phyloP scores from a whole-genome alignment of 2,797 vertebrate species.

The Mormyrops boulengeri region DNA sequence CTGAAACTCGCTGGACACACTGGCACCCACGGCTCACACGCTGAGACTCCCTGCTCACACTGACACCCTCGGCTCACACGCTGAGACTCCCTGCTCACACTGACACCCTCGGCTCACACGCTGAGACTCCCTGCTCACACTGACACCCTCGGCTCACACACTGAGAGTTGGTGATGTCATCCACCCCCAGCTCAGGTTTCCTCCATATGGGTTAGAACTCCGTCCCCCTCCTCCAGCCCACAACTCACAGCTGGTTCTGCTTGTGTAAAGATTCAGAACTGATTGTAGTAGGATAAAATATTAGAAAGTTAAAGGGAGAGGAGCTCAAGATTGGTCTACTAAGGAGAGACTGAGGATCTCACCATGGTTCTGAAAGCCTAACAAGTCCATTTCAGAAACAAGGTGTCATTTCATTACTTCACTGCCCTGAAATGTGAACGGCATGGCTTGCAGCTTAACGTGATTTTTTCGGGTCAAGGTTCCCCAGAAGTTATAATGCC shows the following conservation, averaged over 20 bases:
- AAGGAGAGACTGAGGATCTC: neutral
- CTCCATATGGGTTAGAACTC: neutral
- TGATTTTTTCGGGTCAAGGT: neutral
- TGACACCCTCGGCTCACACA: neutral
- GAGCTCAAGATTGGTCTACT: neutral
- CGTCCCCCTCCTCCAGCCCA: neutral
- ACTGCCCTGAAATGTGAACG: neutral
- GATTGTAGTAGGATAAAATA: neutral
- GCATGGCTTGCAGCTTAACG: neutral
- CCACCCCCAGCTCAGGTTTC: neutral
- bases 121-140: neutral
- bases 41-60: no score
- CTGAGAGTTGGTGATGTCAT: neutral
- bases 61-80: no score
- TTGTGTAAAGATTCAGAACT: neutral
- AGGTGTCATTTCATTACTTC: neutral
- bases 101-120: neutral
- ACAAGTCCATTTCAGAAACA: neutral
- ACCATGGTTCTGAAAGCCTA: neutral
- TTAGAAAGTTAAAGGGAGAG: neutral
- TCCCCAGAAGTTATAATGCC: neutral
- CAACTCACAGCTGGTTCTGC: neutral
- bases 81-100: neutral
- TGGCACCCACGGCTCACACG: no score
- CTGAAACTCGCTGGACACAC: neutral